Evolutionary conservation across 2,888 invertebrate species (phyloP), one percentile per base, ranked within the genome.

Genomic region (Aleiodes alternator): DNA sequence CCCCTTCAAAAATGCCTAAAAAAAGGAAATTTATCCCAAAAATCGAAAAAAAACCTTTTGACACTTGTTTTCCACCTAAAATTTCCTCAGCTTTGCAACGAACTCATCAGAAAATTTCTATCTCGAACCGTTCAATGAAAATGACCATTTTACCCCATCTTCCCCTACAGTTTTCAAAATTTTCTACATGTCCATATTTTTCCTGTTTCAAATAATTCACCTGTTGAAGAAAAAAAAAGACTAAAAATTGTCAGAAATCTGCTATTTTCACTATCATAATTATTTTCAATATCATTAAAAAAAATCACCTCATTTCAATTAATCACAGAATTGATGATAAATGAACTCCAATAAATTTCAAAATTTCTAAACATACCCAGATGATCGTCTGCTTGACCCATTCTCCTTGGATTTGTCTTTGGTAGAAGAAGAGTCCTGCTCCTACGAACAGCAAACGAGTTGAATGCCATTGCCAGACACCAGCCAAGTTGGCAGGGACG

Each of bases 391-490:
- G 78, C 90, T 88, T 81, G 92, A 93, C 82, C 92, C 92, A 88
- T 94, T 92, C 86, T 92, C 94, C 86, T 91, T 92, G 83, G 92
- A 83, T 83, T 88, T 88, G 83, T 89, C 89, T 86, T 88, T 88
- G 86, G 86, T 84, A n/a, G 84, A 23, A 23, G 23, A 23, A 23
- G 23, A 84, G 83, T 88, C 88, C 86, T 87, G 88, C 85, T 88
- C 88, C 88, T 89, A 87, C 86, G 88, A 87, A 88, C 88, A 88
- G 87, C 88, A 87, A 88, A 88, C 87, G 23, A 87, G 88, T 87
- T 88, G 87, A 88, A 84, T 88, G 87, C 87, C 87, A 88, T 12
- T 87, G 87, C 87, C 88, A 88, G 85, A 34, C 23, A 23, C 82
- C 86, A 88, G 87, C 84, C 87, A 85, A 87, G 84, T 82, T 87